These are phyloP conservation scores for Chaetops frenatus DNA, from an alignment of 2,113 vertebrate species.

Conservation along the genomic window DNA sequence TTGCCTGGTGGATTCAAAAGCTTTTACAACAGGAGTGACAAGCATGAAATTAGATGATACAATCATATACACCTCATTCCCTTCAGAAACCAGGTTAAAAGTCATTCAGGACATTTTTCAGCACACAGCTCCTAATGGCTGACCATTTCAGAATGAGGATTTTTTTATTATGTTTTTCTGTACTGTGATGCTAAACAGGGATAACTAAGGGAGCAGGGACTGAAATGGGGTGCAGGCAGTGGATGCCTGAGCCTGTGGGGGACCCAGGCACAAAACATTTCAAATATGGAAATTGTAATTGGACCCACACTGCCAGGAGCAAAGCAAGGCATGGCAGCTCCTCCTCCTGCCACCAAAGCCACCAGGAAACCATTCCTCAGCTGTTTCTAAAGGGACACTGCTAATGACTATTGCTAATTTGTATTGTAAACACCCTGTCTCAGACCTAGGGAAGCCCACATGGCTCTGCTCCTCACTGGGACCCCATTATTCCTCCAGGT, in stretches of 20 bases:
- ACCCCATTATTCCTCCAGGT: neutral
- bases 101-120: neutral
- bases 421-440: neutral
- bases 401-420: neutral
- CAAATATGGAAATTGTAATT: neutral
- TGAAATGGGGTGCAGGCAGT: neutral
- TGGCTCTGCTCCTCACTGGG: neutral
- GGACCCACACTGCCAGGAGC: neutral
- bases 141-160: neutral
- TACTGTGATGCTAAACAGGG: neutral
- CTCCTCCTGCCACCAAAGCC: neutral
- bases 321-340: neutral
- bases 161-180: neutral
- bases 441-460: neutral
- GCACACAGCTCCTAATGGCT: neutral
- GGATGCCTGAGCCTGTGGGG: neutral
- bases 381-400: neutral
- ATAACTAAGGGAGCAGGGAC: neutral
- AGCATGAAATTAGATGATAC: neutral
- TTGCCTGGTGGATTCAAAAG: neutral
- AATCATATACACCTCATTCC: neutral
- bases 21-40: neutral
- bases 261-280: constrained; percentile 9
- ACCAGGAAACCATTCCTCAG: neutral
- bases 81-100: neutral